Evolutionary conservation across 2,113 vertebrate species (phyloP).

Genomic region (Oncorhynchus tshawytscha): DNA sequence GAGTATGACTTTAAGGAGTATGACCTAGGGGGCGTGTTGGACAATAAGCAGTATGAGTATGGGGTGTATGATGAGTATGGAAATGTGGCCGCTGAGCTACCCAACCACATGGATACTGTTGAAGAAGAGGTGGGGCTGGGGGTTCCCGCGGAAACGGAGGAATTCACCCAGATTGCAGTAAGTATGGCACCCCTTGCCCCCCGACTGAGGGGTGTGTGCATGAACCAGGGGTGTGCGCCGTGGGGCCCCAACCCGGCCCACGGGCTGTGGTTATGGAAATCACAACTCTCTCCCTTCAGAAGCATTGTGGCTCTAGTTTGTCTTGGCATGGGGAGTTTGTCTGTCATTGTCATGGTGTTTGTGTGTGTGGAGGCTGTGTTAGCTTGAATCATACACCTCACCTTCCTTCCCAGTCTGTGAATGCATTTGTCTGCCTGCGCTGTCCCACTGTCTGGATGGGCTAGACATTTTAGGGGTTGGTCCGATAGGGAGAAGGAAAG

Average conservation of each 20-base stretch:
- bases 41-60: slow-evolving; percentile 75
- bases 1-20: slow-evolving; percentile 84
- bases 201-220: slow-evolving; percentile 34
- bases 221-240: slow-evolving; percentile 23
- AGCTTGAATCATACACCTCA: neutral
- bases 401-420: neutral
- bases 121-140: slow-evolving; percentile 89
- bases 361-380: neutral
- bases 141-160: slow-evolving; percentile 89
- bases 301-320: slow-evolving; percentile 37
- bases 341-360: slow-evolving; percentile 52
- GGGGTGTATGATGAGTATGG: slow-evolving; percentile 85
- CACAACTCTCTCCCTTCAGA: slow-evolving; percentile 23
- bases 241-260: neutral
- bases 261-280: slow-evolving; percentile 18
- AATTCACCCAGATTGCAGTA: slow-evolving; percentile 90
- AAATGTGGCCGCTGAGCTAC: slow-evolving; percentile 53
- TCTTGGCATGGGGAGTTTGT: slow-evolving; percentile 49
- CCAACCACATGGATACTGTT: slow-evolving; percentile 77
- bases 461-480: slow-evolving; percentile 2
- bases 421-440: neutral
- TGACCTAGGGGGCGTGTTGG: slow-evolving; percentile 69
- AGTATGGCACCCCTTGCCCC: slow-evolving; percentile 65
- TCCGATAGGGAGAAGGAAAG: slow-evolving; percentile 3
- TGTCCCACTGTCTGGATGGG: slow-evolving; percentile 7